These are phyloP conservation scores for Caenorhabditis sulstoni DNA, from an alignment of 2,888 invertebrate genomes.

Conservation along the genomic window DNA sequence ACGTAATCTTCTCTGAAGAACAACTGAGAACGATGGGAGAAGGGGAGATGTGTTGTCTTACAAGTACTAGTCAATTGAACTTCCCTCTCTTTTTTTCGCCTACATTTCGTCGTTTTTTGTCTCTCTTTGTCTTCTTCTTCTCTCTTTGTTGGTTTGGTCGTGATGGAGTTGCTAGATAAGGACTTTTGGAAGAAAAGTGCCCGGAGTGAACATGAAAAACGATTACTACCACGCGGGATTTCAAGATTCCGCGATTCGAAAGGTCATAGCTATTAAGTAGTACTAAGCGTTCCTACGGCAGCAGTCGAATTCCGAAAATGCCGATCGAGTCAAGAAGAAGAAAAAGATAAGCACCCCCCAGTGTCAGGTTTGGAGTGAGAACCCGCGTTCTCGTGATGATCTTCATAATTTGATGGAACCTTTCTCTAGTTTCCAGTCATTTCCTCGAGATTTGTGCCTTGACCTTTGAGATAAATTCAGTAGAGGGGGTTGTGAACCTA, in stretches of 20 bases:
- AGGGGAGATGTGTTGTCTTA: slow-evolving; percentile 1
- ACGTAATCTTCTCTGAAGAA: slow-evolving; percentile 34
- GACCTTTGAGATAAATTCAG: slow-evolving; percentile 2
- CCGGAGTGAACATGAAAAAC: slow-evolving; percentile 46
- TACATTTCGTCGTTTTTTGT: slow-evolving; percentile 1
- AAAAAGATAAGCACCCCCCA: too few relatives aligned
- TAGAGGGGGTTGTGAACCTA: too few relatives aligned
- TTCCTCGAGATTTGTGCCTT: neutral
- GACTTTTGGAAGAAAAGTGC: neutral
- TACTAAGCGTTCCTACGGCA: too few relatives aligned
- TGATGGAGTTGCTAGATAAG: slow-evolving; percentile 15
- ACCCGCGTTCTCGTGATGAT: too few relatives aligned
- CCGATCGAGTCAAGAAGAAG: too few relatives aligned
- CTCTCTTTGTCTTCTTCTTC: slow-evolving; percentile 6
- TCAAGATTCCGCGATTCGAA: slow-evolving; percentile 15
- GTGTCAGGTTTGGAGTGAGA: too few relatives aligned
- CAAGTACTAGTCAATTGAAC: slow-evolving; percentile 9
- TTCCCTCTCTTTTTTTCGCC: slow-evolving; percentile 10
- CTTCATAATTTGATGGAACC: too few relatives aligned
- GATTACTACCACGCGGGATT: slow-evolving; percentile 29
- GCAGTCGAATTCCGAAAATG: too few relatives aligned
- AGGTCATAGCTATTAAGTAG: neutral
- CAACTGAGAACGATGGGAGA: slow-evolving; percentile 2
- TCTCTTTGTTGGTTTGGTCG: slow-evolving; percentile 22
- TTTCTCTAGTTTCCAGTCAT: neutral